Evolutionary conservation across 1,140 invertebrate genomes (phyloP).

Genomic region (Drosophila guanche): DNA sequence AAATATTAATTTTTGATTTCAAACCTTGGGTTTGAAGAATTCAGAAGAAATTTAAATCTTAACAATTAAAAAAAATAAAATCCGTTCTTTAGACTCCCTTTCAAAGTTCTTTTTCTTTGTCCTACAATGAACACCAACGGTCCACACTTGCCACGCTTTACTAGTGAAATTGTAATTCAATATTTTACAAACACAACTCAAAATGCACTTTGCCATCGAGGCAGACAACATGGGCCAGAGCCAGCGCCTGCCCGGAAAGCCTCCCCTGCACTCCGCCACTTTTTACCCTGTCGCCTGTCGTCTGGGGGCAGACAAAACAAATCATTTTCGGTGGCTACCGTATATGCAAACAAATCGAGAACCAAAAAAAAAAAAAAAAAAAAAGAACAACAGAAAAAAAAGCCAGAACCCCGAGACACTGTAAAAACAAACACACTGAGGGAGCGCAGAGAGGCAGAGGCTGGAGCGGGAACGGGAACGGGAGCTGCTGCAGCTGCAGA

Average conservation of each 20-base stretch:
- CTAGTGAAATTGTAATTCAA: slow-evolving; percentile 57
- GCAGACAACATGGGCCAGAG: slow-evolving; percentile 24
- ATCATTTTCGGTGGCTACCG: slow-evolving; percentile 67
- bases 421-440: slow-evolving; percentile 64
- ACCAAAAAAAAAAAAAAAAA: slow-evolving; percentile 41
- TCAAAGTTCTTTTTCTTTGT: background rate
- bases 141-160: slow-evolving; percentile 20
- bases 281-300: slow-evolving; percentile 23
- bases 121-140: background rate
- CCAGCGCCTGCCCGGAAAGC: slow-evolving; percentile 11
- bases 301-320: slow-evolving; percentile 73
- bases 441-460: background rate
- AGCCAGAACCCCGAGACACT: slow-evolving; percentile 52
- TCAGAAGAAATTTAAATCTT: background rate
- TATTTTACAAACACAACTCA: slow-evolving; percentile 45
- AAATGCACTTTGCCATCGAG: slow-evolving; percentile 33
- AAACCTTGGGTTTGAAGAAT: background rate
- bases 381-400: slow-evolving; percentile 39
- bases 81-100: too few relatives aligned
- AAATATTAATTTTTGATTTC: too few relatives aligned
- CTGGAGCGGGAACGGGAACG: background rate
- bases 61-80: background rate
- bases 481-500: slow-evolving; percentile 39
- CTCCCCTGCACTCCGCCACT: background rate
- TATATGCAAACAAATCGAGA: slow-evolving; percentile 56